Conservation (phyloP, 2,888 invertebrate species). For the Ceriagrion tenellum region DNA sequence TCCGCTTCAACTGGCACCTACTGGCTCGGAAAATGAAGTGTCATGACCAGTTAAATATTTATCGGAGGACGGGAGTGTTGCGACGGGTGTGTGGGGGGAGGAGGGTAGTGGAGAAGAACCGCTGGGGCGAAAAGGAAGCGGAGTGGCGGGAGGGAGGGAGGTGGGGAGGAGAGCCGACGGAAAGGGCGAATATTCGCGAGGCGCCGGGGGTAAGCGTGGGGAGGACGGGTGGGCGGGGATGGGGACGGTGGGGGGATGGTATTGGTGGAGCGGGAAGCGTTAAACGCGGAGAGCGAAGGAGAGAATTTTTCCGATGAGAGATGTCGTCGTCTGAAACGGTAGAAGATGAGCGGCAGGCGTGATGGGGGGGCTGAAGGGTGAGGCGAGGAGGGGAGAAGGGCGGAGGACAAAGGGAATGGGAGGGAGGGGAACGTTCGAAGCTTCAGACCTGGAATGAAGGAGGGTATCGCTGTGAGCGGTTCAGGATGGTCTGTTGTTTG, state of each 20-base stretch:
- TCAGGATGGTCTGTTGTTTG: too few relatives aligned
- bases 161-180: too few relatives aligned
- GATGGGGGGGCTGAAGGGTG: too few relatives aligned
- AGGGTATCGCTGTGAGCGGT: too few relatives aligned
- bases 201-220: background rate
- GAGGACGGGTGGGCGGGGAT: background rate
- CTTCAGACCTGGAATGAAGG: too few relatives aligned
- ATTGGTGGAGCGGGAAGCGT: background rate
- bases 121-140: slow-evolving; percentile 32
- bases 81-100: background rate
- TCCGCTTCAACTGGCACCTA: slow-evolving; percentile 70
- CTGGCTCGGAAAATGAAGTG: slow-evolving; percentile 72
- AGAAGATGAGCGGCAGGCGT: slow-evolving; percentile 8
- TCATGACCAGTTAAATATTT: slow-evolving; percentile 72
- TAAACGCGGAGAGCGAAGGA: slow-evolving; percentile 46
- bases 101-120: background rate
- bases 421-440: background rate
- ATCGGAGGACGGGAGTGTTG: slow-evolving; percentile 69
- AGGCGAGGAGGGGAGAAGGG: background rate
- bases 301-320: slow-evolving; percentile 61
- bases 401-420: background rate
- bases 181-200: background rate
- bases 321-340: slow-evolving; percentile 30
- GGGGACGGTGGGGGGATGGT: background rate
- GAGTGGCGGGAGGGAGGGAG: background rate